phyloP scores from a whole-genome alignment of 2,888 invertebrate species.

The Sclerodermus sp. region DNA sequence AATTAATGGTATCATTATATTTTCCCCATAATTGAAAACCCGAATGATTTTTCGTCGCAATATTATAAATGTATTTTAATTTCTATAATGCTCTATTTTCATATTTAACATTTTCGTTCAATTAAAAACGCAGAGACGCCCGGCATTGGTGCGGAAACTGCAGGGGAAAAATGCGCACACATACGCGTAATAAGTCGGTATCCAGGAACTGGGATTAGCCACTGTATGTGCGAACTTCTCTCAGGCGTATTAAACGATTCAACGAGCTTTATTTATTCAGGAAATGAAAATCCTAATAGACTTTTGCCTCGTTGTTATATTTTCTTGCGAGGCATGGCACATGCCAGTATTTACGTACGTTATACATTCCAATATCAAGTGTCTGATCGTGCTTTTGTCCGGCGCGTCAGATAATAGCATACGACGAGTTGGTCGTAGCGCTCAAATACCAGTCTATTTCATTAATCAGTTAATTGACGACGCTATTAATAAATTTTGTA shows the following conservation, averaged over 20 bases:
- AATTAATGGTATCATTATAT: no score
- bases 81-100: no score
- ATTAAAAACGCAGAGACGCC: not conserved
- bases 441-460: no score
- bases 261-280: constrained; percentile 38
- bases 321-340: constrained; percentile 22
- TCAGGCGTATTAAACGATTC: constrained; percentile 36
- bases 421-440: no score
- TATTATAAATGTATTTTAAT: no score
- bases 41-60: no score
- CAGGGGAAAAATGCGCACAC: not conserved
- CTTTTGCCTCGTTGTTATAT: constrained; percentile 39
- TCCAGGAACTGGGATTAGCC: constrained; percentile 33
- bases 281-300: constrained; percentile 41
- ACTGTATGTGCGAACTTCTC: constrained; percentile 33
- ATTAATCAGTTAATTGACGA: no score
- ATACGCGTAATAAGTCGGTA: constrained; percentile 11
- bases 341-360: constrained; percentile 29
- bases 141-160: no score
- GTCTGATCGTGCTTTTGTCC: not conserved
- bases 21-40: no score
- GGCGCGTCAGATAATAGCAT: constrained; percentile 4
- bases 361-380: not conserved
- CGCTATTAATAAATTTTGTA: no score
- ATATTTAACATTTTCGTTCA: no score